phyloP scores from a whole-genome alignment of 2,113 vertebrate species.

The Ptychochromis oligacanthus region DNA sequence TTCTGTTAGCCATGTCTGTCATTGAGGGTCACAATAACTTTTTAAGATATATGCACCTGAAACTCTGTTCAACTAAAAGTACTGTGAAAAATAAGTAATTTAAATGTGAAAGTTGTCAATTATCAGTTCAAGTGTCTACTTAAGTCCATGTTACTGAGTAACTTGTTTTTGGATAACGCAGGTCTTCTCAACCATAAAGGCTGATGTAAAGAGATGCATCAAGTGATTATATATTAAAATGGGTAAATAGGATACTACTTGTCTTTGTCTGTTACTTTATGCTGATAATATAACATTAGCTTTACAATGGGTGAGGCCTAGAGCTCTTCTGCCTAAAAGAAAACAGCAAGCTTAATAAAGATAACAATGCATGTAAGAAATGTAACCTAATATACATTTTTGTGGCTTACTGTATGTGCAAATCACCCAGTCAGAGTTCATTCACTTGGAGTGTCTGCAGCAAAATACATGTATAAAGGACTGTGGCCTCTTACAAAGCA shows the following conservation, averaged over 20 bases:
- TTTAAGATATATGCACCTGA: fast-evolving
- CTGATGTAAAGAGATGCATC: not conserved
- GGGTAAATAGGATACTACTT: not conserved
- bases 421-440: not conserved
- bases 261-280: not conserved
- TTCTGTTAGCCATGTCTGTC: not conserved
- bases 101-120: not conserved
- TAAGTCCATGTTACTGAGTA: not conserved
- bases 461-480: not conserved
- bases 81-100: not conserved
- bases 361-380: not conserved
- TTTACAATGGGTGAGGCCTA: not conserved
- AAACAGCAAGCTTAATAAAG: not conserved
- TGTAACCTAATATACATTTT: not conserved
- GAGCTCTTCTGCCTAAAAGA: not conserved
- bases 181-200: not conserved
- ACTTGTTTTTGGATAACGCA: not conserved
- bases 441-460: not conserved
- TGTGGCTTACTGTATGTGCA: not conserved
- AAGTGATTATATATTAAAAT: not conserved
- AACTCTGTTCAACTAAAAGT: not conserved
- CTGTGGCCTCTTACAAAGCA: not conserved
- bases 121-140: not conserved
- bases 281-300: not conserved
- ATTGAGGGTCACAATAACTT: not conserved